A percentile compares a stretch with the other conserved stretches of the same genome.
Conservation (phyloP, 2,797 vertebrate species). For the Eulemur coronatus region DNA sequence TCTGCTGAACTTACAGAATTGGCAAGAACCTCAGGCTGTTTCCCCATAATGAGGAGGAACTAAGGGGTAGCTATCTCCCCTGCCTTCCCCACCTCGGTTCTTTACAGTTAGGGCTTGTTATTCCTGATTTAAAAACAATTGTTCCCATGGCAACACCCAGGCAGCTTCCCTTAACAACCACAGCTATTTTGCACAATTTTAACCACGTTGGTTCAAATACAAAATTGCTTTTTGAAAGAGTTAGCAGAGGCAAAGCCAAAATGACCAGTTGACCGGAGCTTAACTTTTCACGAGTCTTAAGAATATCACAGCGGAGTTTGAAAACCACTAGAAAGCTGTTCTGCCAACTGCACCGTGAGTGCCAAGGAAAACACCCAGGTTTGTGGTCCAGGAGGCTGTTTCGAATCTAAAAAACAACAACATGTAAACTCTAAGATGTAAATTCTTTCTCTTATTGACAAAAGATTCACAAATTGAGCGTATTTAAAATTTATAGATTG, state of each 20-base stretch:
- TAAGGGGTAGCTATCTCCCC: neutral
- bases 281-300: conserved; percentile 13
- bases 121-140: conserved; percentile 60
- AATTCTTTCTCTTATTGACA: neutral
- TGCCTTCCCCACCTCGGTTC: neutral
- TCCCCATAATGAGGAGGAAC: neutral
- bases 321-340: neutral
- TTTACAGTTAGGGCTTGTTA: conserved; percentile 2
- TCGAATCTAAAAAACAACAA: neutral
- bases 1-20: neutral
- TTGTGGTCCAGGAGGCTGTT: neutral
- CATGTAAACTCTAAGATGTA: neutral
- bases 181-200: neutral
- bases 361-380: neutral
- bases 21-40: neutral
- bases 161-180: conserved; percentile 60
- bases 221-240: conserved; percentile 16
- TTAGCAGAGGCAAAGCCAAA: neutral
- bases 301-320: neutral
- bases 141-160: conserved; percentile 62
- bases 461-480: neutral
- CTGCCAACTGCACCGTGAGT: too few species aligned
- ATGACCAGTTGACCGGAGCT: neutral
- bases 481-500: neutral
- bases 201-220: conserved; percentile 54